These are phyloP conservation scores for Eilema griseolum DNA, from an alignment of 2,888 invertebrate species.

Conservation along the genomic window DNA sequence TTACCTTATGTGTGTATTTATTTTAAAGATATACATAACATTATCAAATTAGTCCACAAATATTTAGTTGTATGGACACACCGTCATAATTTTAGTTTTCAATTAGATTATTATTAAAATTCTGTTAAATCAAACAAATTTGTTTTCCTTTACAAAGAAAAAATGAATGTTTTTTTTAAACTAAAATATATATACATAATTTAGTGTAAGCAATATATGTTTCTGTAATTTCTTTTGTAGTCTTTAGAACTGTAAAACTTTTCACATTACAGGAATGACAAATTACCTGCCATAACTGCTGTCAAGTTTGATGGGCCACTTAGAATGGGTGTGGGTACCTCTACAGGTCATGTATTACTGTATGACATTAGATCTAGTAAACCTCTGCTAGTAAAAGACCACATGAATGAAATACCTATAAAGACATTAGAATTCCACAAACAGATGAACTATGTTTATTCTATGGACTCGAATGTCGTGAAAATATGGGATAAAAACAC, in stretches of 20 bases:
- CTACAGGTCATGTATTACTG: constrained; percentile 96
- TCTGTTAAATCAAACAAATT: too few relatives aligned
- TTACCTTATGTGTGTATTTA: not conserved
- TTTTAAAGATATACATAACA: not conserved
- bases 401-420: constrained; percentile 97
- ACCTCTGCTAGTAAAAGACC: constrained; percentile 96
- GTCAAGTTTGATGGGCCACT: constrained; percentile 92
- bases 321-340: constrained; percentile 96
- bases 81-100: too few relatives aligned
- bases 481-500: constrained; percentile 97
- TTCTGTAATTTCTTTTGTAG: not conserved
- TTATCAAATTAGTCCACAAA: not conserved
- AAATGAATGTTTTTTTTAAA: too few relatives aligned
- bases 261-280: constrained; percentile 83
- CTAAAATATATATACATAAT: too few relatives aligned
- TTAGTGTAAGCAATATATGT: too few relatives aligned
- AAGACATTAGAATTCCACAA: constrained; percentile 95
- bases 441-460: constrained; percentile 93
- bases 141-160: too few relatives aligned
- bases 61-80: too few relatives aligned
- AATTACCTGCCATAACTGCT: constrained; percentile 92
- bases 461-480: constrained; percentile 95
- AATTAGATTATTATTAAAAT: too few relatives aligned
- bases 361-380: constrained; percentile 98
- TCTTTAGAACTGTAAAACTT: not conserved